Evolutionary conservation across 2,888 invertebrate species (phyloP).

Genomic region (Rotaria sp.): DNA sequence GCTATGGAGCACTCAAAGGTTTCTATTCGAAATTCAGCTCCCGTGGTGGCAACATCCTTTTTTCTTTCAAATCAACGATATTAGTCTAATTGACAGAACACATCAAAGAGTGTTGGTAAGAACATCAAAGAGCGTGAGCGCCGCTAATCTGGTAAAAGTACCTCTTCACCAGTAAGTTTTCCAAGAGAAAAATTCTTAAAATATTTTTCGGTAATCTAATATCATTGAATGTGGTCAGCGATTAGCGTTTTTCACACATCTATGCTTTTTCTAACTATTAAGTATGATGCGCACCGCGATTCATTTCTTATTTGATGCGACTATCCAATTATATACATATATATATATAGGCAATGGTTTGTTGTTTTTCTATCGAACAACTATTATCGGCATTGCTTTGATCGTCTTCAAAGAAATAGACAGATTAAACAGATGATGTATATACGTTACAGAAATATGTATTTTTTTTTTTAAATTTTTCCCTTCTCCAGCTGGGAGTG

Average conservation of each 20-base stretch:
- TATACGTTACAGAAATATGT: not conserved
- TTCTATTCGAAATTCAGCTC: no score
- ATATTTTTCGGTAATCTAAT: not conserved
- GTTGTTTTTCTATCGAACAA: not conserved
- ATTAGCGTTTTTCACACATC: not conserved
- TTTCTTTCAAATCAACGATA: no score
- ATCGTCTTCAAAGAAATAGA: not conserved
- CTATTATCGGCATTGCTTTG: not conserved
- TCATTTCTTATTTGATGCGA: not conserved
- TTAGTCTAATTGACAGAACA: no score
- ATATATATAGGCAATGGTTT: not conserved
- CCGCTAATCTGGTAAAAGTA: no score
- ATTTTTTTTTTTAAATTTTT: not conserved
- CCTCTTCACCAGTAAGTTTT: no score
- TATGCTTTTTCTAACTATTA: not conserved
- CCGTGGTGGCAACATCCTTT: no score
- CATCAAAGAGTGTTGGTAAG: no score
- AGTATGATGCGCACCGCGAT: not conserved
- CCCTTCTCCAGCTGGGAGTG: not conserved
- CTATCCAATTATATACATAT: not conserved
- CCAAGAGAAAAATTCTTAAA: not conserved
- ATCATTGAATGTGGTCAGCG: not conserved
- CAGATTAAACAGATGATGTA: not conserved
- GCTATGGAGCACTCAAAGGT: no score
- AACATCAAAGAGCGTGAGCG: no score